phyloP scores from a whole-genome alignment of 2,888 invertebrate species.

The Cartodere bifasciata region DNA sequence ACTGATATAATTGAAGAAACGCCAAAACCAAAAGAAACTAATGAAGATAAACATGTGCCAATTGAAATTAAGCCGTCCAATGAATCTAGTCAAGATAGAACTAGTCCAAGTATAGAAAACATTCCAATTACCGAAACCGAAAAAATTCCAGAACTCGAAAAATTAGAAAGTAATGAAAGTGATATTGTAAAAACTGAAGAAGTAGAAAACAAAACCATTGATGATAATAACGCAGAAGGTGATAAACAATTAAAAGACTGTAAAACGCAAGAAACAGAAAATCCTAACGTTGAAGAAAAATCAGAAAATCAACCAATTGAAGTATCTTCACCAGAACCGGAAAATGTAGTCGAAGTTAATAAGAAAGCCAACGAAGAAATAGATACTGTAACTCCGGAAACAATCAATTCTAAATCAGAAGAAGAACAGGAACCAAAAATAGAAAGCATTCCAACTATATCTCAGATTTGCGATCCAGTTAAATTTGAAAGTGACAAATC shows the following conservation, averaged over 20 bases:
- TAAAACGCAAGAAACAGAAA: too few species aligned
- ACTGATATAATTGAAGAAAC: too few species aligned
- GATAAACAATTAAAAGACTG: too few species aligned
- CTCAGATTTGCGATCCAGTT: conserved; percentile 56
- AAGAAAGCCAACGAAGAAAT: conserved; percentile 5
- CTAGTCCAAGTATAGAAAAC: conserved; percentile 12
- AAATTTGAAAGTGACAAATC: neutral
- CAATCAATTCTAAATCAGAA: too few species aligned
- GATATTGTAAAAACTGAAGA: conserved; percentile 18
- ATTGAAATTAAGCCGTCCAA: conserved; percentile 38
- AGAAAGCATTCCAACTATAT: conserved; percentile 55
- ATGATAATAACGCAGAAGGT: too few species aligned
- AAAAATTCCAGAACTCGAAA: neutral
- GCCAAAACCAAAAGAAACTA: conserved; percentile 19
- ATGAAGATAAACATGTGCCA: conserved; percentile 29
- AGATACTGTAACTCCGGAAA: neutral
- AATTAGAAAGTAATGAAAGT: conserved; percentile 15
- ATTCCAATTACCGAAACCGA: conserved; percentile 20
- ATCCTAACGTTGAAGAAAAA: too few species aligned
- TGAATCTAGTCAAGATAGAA: conserved; percentile 31
- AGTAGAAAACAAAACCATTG: conserved; percentile 8
- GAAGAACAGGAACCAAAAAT: too few species aligned
- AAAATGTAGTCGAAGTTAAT: too few species aligned
- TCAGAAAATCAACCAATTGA: conserved; percentile 3
- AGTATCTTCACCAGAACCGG: too few species aligned